These are phyloP conservation scores for Caenorhabditis inopinata DNA, from an alignment of 1,140 invertebrate genomes.

Conservation along the genomic window DNA sequence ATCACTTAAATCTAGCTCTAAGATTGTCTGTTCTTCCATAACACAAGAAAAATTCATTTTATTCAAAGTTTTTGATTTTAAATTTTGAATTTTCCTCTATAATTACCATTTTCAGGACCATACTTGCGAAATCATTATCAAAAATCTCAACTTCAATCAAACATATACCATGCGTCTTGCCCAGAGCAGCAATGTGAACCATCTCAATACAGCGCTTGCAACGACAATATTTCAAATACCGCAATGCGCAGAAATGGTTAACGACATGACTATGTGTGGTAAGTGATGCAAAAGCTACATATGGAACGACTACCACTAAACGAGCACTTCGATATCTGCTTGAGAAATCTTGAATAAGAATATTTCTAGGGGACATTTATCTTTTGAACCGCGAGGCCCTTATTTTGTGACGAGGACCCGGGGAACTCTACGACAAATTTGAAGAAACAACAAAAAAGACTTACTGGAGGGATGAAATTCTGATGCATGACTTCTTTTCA, in stretches of 20 bases:
- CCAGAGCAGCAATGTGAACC: not conserved
- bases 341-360: not conserved
- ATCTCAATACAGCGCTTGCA: not conserved
- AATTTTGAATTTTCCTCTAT: too few relatives aligned
- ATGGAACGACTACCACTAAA: not conserved
- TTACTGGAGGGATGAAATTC: not conserved
- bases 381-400: not conserved
- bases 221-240: not conserved
- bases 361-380: constrained; percentile 1
- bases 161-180: not conserved
- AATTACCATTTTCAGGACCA: not conserved
- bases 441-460: not conserved
- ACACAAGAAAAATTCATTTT: too few relatives aligned
- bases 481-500: not conserved
- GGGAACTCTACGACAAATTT: too few relatives aligned
- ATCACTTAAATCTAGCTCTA: too few relatives aligned
- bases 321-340: not conserved
- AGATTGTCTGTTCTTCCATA: too few relatives aligned
- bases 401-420: not conserved
- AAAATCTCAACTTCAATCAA: not conserved
- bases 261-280: constrained; percentile 28
- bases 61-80: too few relatives aligned
- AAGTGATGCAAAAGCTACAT: constrained; percentile 7
- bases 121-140: constrained; percentile 3
- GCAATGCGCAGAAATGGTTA: constrained; percentile 2